Conservation (phyloP, 2,797 vertebrate genomes). For the Petrocephalus schoutedeni region DNA sequence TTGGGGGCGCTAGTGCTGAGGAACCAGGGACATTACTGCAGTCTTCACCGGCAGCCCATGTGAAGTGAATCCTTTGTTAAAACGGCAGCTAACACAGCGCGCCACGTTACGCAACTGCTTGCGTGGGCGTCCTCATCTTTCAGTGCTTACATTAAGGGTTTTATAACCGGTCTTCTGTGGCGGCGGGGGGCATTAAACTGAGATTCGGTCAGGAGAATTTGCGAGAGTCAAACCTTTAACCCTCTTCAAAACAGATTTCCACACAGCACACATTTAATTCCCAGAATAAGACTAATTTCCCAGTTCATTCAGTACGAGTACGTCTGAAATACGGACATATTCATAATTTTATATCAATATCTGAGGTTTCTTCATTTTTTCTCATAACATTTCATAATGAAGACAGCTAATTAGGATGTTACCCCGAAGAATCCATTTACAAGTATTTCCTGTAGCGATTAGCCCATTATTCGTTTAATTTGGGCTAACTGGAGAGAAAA, state of each 20-base stretch:
- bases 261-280: slow-evolving; percentile 2
- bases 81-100: not conserved
- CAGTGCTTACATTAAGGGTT: not conserved
- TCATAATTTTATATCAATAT: slow-evolving; percentile 11
- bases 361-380: slow-evolving; percentile 3
- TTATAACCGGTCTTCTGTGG: slow-evolving; percentile 14
- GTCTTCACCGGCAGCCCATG: not conserved
- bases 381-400: slow-evolving; percentile 4
- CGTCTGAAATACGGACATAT: not conserved
- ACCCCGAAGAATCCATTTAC: not conserved
- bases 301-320: not conserved
- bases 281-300: slow-evolving; percentile 8
- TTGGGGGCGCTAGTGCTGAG: not conserved
- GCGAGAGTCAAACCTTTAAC: not conserved
- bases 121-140: slow-evolving; percentile 15
- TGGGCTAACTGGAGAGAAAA: not conserved
- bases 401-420: not conserved
- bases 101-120: not conserved
- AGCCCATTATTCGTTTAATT: not conserved
- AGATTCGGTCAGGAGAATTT: not conserved
- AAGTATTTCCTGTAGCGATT: not conserved
- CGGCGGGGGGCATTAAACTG: not conserved
- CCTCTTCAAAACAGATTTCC: not conserved
- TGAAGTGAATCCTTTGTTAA: slow-evolving; percentile 17
- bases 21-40: not conserved